Evolutionary conservation across 2,888 invertebrate species (phyloP), one percentile per base, ranked within the genome.

Genomic region (Dynastes tityus): DNA sequence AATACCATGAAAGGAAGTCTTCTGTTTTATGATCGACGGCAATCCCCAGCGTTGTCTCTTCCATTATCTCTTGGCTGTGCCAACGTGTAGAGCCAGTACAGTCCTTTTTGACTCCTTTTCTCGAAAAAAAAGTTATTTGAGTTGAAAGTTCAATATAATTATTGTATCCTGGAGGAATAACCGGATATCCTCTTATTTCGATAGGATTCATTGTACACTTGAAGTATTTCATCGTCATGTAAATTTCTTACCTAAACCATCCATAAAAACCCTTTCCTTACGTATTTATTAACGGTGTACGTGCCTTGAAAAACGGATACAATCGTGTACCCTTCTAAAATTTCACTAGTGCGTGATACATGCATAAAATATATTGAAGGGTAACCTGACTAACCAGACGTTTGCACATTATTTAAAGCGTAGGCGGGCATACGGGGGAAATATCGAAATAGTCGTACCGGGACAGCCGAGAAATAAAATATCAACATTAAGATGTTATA

Each of bases 401-500:
- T 73, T 73, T 61, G 55, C 58, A 58, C 58, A 58, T 73, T 73
- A 73, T 73, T 58, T 58, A 58, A 16, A 22, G 22, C 32, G 53
- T 29, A 4, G 6, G n/a, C 53, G n/a, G 53, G 70, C n/a, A 13
- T 13, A 53, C 8, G 13, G 29, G 32, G 53, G 32, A 53, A 37
- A 53, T 58, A 58, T 58, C 55, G 55, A 22, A 58, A 58, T 58
- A 58, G 55, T 58, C 55, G 55, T 13, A 68, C 68, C 51, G 49
- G 73, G 73, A 73, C 40, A 22, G 22, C 58, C n/a, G 58, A 22
- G 22, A 73, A 73, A 73, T 55, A 58, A 73, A 73, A 73, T 73
- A 73, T 73, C 55, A 73, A 73, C 73, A 73, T 73, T 73, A 73
- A 73, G 73, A 73, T 73, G 73, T 73, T 73, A 73, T 58, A 27